These are phyloP conservation scores for Heterochromis multidens DNA, from an alignment of 2,113 vertebrate genomes.

Conservation along the genomic window DNA sequence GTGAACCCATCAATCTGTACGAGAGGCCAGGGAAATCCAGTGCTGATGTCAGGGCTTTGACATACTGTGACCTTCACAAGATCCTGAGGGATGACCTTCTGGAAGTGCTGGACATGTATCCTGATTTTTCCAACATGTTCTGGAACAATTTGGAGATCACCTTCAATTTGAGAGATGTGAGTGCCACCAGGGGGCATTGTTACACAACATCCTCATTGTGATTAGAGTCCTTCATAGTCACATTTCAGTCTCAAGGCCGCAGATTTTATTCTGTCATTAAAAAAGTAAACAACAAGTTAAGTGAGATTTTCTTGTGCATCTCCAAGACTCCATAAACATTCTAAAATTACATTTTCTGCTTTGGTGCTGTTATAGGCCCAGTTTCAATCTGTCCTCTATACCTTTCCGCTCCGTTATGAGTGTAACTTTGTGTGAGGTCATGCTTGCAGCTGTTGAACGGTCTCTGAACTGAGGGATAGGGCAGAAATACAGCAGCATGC, in stretches of 20 bases:
- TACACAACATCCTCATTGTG: not conserved
- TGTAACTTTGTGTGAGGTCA: not conserved
- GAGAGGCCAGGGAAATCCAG: constrained; percentile 90
- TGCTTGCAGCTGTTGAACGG: too few relatives aligned
- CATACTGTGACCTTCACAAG: constrained; percentile 97
- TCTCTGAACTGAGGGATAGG: not conserved
- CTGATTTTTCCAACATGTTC: constrained; percentile 90
- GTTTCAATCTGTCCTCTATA: not conserved
- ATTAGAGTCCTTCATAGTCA: not conserved
- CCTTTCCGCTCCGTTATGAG: rapidly evolving
- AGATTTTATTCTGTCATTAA: not conserved
- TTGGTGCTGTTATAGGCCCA: too few relatives aligned
- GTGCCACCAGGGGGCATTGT: constrained; percentile 52
- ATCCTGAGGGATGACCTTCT: constrained; percentile 93
- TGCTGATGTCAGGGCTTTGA: constrained; percentile 89
- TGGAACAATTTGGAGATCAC: constrained; percentile 98
- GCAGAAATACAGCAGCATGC: too few relatives aligned
- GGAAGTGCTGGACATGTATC: constrained; percentile 97
- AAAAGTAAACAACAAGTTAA: not conserved
- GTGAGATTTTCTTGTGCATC: not conserved
- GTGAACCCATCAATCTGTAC: constrained; percentile 89
- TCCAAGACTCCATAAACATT: rapidly evolving
- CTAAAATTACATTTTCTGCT: not conserved
- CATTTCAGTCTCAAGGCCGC: not conserved
- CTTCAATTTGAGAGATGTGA: constrained; percentile 96